Evolutionary conservation across 2,888 invertebrate genomes (phyloP), one percentile per base, ranked within the genome.

Genomic region (Peribatodes rhomboidaria): DNA sequence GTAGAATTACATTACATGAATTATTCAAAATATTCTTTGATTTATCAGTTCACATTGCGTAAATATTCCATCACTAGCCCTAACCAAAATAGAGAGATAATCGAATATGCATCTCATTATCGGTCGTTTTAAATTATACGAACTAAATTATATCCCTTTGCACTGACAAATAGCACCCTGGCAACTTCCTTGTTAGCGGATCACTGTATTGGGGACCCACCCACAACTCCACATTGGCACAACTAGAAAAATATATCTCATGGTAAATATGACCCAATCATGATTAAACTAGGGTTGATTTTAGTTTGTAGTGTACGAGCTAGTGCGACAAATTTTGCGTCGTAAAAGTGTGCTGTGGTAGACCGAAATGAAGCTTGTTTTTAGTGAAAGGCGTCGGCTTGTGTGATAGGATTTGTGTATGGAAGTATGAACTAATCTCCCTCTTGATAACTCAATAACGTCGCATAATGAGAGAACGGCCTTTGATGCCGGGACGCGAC

Each of bases 381-480:
- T 86, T 83, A 85, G 88, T 82, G 84, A 85, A 86, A 93, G 91
- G 94, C 94, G 94, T 93, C 93, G 92, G 93, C 88, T 89, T 93
- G 93, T 90, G 82, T 94, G 93, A 94, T 93, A 88, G 90, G 94
- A 94, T 93, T 92, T 89, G 89, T 86, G 86, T 90, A 91, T 92
- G 91, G 91, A 90, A 92, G 92, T 92, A 91, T 92, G 92, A 89
- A 92, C 92, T 92, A 91, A 93, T 92, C 92, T 89, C 89, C 90
- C 92, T 78, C 84, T 84, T 89, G 92, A 93, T 94, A 93, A 93
- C 91, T 93, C 93, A 93, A 93, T 93, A 92, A 90, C 86, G 84
- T 83, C 84, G 85, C 84, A 89, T 90, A 91, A 93, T 89, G 90
- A 90, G 86, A 86, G 86, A 83, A 81, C 83, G 87, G 86, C 93